Evolutionary conservation across 1,140 invertebrate genomes (phyloP), one percentile per base, ranked within the genome.

Genomic region (Chlorops oryzae): DNA sequence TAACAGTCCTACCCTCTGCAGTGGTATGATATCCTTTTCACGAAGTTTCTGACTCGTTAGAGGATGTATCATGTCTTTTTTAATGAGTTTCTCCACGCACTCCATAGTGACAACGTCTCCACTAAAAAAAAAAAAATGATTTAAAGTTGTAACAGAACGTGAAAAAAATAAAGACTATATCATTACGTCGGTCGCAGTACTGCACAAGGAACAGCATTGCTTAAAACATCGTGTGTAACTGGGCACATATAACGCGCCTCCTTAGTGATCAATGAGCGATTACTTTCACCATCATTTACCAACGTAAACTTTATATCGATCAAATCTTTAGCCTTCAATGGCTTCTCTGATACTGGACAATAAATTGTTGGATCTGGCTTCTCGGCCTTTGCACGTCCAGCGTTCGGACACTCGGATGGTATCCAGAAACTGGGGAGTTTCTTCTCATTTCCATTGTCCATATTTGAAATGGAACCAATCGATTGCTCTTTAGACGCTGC

Each of bases 71-170:
- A 92, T 95, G 70, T 99, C 96, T 67, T 95, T 96, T 62, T 90
- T 92, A 39, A 99, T 93, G 4, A 99, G 78, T 67, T 96, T 96
- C 59, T 98, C 93, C 6, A 96, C 83, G 77, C 94, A 98, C 69
- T 97, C 93, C 80, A 93, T 80, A 10, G 95, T 98, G 0, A 99
- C 86, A 17, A 99, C 90, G 77, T 92, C 84, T n/a, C 96, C 94
- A 0, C 68, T 73, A 20, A 12, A 54, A 59, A 35, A 15, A n/a
- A 5, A 39, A 3, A 47, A 20, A 21, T 23, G 18, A 37, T 2
- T 7, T 5, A 2, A 28, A 49, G 6, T 5, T 13, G 21, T 23
- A 35, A 9, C 13, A 6, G 42, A n/a, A 21, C 27, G 22, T 7
- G 23, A 18, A 2, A 34, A 41, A n/a, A 10, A 27, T 5, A 22